Evolutionary conservation across 2,888 invertebrate species (phyloP).

Genomic region (Pecten maximus): DNA sequence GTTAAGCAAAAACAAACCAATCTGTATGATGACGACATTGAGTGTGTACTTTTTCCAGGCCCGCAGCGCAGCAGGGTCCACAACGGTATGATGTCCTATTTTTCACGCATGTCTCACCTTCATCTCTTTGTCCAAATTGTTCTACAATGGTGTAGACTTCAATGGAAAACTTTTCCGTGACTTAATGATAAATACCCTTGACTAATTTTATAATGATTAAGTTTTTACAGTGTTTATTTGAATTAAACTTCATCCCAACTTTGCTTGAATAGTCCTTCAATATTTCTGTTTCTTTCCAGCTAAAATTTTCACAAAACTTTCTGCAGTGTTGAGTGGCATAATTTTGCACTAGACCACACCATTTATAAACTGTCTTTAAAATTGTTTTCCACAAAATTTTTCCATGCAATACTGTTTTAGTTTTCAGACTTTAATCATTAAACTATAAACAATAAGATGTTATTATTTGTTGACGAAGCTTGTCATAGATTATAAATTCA

Average conservation of each 20-base stretch:
- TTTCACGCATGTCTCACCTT: background rate
- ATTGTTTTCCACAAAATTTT: no score
- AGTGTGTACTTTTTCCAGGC: background rate
- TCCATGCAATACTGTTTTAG: background rate
- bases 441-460: no score
- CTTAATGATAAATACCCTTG: background rate
- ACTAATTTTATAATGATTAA: background rate
- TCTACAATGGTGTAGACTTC: background rate
- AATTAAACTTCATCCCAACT: background rate
- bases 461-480: no score
- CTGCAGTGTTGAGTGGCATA: no score
- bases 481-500: no score
- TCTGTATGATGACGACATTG: no score
- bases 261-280: no score
- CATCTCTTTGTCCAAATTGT: background rate
- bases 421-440: background rate
- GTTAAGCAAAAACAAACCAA: no score
- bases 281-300: no score
- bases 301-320: no score
- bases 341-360: no score
- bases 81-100: background rate
- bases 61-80: background rate
- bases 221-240: background rate
- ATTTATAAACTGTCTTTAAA: background rate
- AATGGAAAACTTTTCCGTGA: background rate